Percentiles rank a stretch among this genome's conserved stretches.
Conservation (phyloP, 1,140 invertebrate species). For the Drosophila biarmipes region DNA sequence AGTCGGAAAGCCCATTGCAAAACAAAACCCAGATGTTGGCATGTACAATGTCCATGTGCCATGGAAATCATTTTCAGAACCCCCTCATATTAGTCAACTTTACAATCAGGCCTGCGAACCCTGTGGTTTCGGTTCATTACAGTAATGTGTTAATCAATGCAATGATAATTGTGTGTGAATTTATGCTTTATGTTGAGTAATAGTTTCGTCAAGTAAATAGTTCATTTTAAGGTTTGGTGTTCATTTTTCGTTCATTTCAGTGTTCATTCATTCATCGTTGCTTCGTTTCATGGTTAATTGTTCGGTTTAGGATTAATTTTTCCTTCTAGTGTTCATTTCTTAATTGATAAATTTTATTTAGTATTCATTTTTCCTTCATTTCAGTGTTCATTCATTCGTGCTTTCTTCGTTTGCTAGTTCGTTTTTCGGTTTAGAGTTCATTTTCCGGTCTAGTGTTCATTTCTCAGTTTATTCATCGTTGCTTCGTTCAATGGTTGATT, state of each 20-base stretch:
- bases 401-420: no score
- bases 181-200: background rate
- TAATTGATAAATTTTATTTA: no score
- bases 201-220: background rate
- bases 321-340: background rate
- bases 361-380: no score
- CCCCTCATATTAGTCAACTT: background rate
- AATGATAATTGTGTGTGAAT: background rate
- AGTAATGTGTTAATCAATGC: background rate
- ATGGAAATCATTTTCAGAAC: background rate
- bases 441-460: background rate
- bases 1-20: slow-evolving; percentile 13
- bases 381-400: no score
- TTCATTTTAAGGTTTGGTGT: background rate
- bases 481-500: background rate
- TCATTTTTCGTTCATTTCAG: background rate
- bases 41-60: background rate
- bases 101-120: background rate
- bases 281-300: background rate
- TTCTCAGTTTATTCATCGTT: background rate
- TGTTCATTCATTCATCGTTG: background rate
- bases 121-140: background rate
- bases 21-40: slow-evolving; percentile 5
- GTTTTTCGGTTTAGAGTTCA: background rate
- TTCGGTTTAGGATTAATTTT: background rate